Percentiles rank a stretch among this genome's conserved stretches.
Evolutionary conservation across 2,113 vertebrate species (phyloP).

Genomic region (Sialia sialis): DNA sequence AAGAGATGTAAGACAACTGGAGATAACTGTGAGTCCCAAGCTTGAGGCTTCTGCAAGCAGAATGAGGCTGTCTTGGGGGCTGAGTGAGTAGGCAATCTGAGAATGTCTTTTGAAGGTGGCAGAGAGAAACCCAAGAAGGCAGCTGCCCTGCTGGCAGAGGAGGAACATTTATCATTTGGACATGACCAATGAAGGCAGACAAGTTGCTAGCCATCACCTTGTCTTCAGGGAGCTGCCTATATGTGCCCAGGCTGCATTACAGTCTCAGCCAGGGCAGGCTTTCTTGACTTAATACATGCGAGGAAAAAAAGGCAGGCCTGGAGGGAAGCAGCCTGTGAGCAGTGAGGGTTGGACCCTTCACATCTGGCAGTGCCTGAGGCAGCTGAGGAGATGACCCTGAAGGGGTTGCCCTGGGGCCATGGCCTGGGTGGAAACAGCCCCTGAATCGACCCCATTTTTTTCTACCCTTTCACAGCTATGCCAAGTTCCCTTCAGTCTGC

Average conservation of each 20-base stretch:
- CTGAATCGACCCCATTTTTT: not conserved
- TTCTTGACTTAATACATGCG: fast-evolving
- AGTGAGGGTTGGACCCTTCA: not conserved
- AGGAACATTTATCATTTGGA: not conserved
- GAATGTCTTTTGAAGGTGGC: not conserved
- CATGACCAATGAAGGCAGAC: not conserved
- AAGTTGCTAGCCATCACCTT: not conserved
- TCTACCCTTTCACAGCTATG: not conserved
- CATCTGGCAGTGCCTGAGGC: not conserved
- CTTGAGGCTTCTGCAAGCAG: not conserved
- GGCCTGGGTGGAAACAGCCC: not conserved
- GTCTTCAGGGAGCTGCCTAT: not conserved
- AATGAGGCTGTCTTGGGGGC: not conserved
- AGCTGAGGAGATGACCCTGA: not conserved
- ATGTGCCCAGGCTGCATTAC: not conserved
- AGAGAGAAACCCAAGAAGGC: not conserved
- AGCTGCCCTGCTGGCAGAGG: not conserved
- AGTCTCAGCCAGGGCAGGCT: not conserved
- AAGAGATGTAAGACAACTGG: not conserved
- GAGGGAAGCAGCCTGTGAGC: not conserved
- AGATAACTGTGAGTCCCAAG: not conserved
- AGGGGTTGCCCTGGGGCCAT: not conserved
- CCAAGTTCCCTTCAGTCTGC: fast-evolving
- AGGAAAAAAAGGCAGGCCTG: not conserved
- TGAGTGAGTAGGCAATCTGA: not conserved